phyloP scores from a whole-genome alignment of 2,888 invertebrate species.

The Drosophila rubida region DNA sequence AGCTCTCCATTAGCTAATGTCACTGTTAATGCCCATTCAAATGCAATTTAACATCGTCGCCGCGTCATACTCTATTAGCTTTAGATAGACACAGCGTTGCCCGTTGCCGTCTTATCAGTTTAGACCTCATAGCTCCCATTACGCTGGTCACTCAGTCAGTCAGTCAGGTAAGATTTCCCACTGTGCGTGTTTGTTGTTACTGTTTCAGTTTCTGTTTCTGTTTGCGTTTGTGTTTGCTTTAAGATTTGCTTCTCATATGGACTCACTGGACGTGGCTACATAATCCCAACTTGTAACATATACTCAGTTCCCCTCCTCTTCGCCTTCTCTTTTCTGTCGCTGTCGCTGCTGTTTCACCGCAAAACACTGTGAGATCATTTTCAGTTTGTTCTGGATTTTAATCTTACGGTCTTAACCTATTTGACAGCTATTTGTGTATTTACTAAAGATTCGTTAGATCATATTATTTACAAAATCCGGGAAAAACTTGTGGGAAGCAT shows the following conservation, averaged over 20 bases:
- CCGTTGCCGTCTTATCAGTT: slow-evolving; percentile 55
- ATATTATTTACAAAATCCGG: not conserved
- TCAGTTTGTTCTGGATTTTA: slow-evolving; percentile 2
- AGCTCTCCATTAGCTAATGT: slow-evolving; percentile 12
- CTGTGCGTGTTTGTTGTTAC: slow-evolving; percentile 2
- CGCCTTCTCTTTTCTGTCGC: not conserved
- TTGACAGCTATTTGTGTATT: slow-evolving; percentile 3
- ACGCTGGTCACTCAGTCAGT: slow-evolving; percentile 18
- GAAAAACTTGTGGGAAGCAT: no score
- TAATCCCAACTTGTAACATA: slow-evolving; percentile 13
- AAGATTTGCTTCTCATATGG: slow-evolving; percentile 39
- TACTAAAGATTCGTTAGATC: not conserved
- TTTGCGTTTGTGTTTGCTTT: slow-evolving; percentile 30
- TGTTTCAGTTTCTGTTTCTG: not conserved
- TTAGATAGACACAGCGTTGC: slow-evolving; percentile 44
- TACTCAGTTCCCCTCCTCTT: not conserved
- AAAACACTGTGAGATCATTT: slow-evolving; percentile 6
- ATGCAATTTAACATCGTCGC: slow-evolving; percentile 59
- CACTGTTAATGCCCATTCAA: slow-evolving; percentile 44
- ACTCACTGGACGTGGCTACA: slow-evolving; percentile 13
- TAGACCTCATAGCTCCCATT: slow-evolving; percentile 24
- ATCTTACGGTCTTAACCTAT: slow-evolving; percentile 5
- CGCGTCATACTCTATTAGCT: slow-evolving; percentile 56
- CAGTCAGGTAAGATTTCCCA: slow-evolving; percentile 48
- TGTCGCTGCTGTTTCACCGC: not conserved